Conservation (phyloP, 2,113 vertebrate species). For the Tetrax tetrax region DNA sequence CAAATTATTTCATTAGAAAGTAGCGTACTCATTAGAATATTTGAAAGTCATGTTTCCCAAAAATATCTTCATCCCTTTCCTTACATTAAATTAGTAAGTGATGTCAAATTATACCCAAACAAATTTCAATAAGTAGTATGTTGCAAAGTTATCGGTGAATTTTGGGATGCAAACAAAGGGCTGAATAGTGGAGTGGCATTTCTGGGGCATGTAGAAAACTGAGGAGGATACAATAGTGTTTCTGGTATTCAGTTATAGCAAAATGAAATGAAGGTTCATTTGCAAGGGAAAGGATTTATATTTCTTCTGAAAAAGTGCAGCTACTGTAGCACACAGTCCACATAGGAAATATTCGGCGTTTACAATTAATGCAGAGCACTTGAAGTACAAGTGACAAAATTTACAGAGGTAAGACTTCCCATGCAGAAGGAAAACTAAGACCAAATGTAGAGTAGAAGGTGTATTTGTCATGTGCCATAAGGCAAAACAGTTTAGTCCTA, state of each 20-base stretch:
- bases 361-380: background rate
- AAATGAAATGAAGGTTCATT: background rate
- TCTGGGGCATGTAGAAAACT: background rate
- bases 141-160: background rate
- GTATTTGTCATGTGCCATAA: background rate
- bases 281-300: background rate
- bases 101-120: background rate
- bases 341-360: background rate
- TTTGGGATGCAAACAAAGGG: background rate
- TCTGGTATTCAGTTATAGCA: background rate
- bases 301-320: background rate
- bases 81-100: background rate
- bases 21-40: background rate
- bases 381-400: background rate
- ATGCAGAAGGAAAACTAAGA: background rate
- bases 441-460: background rate
- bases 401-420: background rate
- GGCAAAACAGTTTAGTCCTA: background rate
- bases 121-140: accelerated
- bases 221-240: background rate
- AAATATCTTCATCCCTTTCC: background rate
- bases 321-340: background rate
- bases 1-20: background rate
- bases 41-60: background rate
- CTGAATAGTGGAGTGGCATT: background rate